A percentile compares a stretch with the other conserved stretches of the same genome.
Conservation (phyloP, 2,797 vertebrate species). For the Tauraco hartlaubi region DNA sequence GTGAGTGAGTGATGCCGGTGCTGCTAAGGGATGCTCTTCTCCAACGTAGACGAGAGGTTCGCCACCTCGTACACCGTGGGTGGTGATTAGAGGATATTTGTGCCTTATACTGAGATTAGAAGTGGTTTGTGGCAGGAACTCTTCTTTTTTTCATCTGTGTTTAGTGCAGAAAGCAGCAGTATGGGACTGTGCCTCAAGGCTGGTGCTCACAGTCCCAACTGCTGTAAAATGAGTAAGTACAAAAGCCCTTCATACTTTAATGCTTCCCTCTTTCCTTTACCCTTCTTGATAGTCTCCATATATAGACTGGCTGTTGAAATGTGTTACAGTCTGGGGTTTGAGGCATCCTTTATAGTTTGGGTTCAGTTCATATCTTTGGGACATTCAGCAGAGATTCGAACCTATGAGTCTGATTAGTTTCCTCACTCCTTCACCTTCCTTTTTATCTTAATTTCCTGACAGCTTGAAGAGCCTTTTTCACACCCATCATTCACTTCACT, state of each 20-base stretch:
- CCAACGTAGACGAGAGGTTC: not conserved
- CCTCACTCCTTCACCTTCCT: not conserved
- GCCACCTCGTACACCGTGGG: not conserved
- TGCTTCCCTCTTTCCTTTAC: not conserved
- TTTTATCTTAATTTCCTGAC: not conserved
- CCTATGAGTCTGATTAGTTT: not conserved
- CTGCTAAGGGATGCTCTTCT: not conserved
- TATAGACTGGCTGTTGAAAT: not conserved
- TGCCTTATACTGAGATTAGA: constrained; percentile 43
- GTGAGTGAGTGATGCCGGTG: rapidly evolving
- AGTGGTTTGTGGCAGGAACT: constrained; percentile 66
- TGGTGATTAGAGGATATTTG: constrained; percentile 36
- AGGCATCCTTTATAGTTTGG: not conserved
- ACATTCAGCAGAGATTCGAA: not conserved
- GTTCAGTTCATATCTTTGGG: not conserved
- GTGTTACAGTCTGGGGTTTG: not conserved
- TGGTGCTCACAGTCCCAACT: not conserved
- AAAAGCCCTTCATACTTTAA: rapidly evolving
- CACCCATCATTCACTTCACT: not conserved
- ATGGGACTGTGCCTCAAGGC: not conserved
- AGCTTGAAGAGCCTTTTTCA: not conserved
- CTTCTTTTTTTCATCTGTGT: not conserved
- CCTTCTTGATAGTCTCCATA: not conserved
- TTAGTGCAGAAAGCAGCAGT: not conserved
- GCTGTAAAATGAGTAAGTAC: not conserved